Base-by-base conservation (phyloP, 64 coral and sea anemone species). In the Pachyseris speciosa region DNA sequence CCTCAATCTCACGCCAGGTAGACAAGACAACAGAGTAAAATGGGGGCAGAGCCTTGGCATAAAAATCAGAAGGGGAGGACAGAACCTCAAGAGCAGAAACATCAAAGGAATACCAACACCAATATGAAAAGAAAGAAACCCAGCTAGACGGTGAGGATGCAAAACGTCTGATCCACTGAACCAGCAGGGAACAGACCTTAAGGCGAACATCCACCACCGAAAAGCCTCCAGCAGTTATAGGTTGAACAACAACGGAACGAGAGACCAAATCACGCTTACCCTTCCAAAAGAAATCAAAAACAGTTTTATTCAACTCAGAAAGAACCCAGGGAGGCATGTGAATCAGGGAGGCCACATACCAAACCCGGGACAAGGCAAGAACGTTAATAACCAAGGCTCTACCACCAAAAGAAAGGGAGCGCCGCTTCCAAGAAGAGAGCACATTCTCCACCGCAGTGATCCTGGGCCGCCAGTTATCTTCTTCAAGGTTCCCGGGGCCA, bases 301-400 rank as follows among this genome's bases (percentile, higher is more conserved):
- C 15, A 3, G 9, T 0, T 0, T 64, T 27, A 3, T 5, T 44
- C 8, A 37, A 39, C 29, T 41, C 40, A 3, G 5, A 36, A 3
- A 0, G 2, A 7, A 83, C 64, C 75, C 64, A 65, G 4, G 44
- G 12, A 0, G 65, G 92, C 8, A 87, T 72, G 7, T 52, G 49
- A 0, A 83, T 11, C 0, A 80, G 47, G 0, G 75, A 65, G 2
- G 40, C 85, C 0, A 68, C 37, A 1, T 94, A 81, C 74, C 78
- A 94, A 24, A 88, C 34, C 2, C 67, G 74, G 4, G 69, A 78
- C 0, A 94, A 28, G 20, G 65, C 87, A 0, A 90, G 58, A 0
- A 60, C 33, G n/a, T 94, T 95, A 1, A 84, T 45, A 0, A 90
- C 60, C 0, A 94, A 20, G 3, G 69, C 42, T 2, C 61, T 89